phyloP scores from a whole-genome alignment of 2,797 vertebrate species.

The Dicrostonyx torquatus region DNA sequence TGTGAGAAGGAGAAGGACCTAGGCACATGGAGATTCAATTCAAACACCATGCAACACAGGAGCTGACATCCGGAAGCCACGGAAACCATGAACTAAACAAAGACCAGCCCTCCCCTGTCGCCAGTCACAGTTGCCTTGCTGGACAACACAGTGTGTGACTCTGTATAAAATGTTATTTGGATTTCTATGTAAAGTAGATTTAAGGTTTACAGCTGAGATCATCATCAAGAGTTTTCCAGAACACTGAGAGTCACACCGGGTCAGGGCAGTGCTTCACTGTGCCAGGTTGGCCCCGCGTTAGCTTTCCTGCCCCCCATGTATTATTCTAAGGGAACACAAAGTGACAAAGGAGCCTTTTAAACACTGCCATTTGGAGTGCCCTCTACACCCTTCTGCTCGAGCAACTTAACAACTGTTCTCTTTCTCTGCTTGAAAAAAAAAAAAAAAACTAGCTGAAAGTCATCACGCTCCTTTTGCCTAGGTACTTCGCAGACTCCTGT shows the following conservation, averaged over 20 bases:
- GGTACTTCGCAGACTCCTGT: not conserved
- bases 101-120: not conserved
- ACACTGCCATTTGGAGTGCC: slow-evolving; percentile 45
- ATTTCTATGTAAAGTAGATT: slow-evolving; percentile 13
- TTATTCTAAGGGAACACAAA: not conserved
- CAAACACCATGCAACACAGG: not conserved
- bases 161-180: not conserved
- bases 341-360: slow-evolving; percentile 31
- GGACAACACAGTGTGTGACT: not conserved
- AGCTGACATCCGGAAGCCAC: not conserved
- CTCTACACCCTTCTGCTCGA: slow-evolving; percentile 56
- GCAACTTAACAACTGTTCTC: slow-evolving; percentile 51
- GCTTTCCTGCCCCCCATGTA: not conserved
- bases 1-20: not conserved
- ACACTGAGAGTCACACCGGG: not conserved
- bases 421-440: slow-evolving; percentile 52
- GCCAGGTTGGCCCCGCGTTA: not conserved
- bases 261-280: not conserved
- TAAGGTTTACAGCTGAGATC: slow-evolving; percentile 16
- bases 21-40: not conserved
- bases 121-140: not conserved
- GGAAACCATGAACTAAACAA: not conserved
- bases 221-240: not conserved
- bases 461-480: slow-evolving; percentile 41
- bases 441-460: slow-evolving; percentile 25